These are phyloP conservation scores for Hipparchia semele DNA, from an alignment of 2,888 invertebrate species.

Conservation along the genomic window DNA sequence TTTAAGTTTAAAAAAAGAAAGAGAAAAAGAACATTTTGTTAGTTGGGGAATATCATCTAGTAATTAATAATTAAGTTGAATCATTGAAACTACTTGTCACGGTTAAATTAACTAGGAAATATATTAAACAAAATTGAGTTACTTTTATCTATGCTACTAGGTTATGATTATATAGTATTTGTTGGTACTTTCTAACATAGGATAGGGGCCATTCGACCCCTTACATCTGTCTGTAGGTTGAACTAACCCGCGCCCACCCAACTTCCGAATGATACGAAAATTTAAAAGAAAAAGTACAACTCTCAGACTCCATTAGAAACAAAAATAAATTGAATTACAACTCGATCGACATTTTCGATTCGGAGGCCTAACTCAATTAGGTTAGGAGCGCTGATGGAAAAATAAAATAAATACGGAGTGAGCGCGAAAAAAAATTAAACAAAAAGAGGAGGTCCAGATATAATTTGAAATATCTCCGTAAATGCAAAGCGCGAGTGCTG, in stretches of 20 bases:
- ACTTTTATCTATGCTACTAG: no score
- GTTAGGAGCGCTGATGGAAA: slow-evolving; percentile 79
- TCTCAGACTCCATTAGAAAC: slow-evolving; percentile 81
- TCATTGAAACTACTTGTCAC: no score
- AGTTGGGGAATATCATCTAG: no score
- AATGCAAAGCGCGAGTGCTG: slow-evolving; percentile 83
- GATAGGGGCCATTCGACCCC: no score
- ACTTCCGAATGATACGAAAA: slow-evolving; percentile 66
- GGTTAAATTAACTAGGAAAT: no score
- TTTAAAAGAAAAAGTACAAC: slow-evolving; percentile 75
- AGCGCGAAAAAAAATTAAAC: slow-evolving; percentile 78
- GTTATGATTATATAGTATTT: no score
- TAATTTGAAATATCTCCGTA: slow-evolving; percentile 84
- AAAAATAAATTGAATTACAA: slow-evolving; percentile 83
- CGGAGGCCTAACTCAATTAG: slow-evolving; percentile 82
- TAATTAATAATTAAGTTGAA: no score
- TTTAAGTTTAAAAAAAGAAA: no score
- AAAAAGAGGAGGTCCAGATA: slow-evolving; percentile 78
- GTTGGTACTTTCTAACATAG: no score
- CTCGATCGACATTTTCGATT: slow-evolving; percentile 83
- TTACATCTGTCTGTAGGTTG: neutral
- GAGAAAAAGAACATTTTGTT: no score
- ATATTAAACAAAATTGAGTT: no score
- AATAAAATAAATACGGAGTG: slow-evolving; percentile 81
- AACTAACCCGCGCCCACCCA: slow-evolving; percentile 27